Conservation (phyloP, 2,797 vertebrate genomes). For the Eutrigla gurnardus region DNA sequence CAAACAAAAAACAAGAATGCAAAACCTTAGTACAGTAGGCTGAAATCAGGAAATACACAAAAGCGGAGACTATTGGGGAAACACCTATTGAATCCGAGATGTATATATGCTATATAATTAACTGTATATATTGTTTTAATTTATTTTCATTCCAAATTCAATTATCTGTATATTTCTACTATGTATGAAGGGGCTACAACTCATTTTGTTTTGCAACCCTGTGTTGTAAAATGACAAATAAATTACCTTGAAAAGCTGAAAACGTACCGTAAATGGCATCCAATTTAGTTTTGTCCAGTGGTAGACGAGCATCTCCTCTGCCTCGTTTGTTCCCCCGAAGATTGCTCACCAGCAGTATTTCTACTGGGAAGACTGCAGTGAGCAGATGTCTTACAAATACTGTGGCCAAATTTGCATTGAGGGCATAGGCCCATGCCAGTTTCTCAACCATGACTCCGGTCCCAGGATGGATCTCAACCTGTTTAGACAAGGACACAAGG, state of each 20-base stretch:
- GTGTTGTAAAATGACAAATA: too few relatives aligned
- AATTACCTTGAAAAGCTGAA: neutral
- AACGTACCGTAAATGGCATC: neutral
- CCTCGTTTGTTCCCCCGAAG: neutral
- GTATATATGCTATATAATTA: too few relatives aligned
- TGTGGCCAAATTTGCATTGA: constrained; percentile 12
- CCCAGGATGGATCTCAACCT: constrained; percentile 2
- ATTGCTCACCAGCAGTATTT: constrained; percentile 30
- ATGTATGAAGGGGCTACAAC: too few relatives aligned
- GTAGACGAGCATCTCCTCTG: neutral
- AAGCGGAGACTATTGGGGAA: neutral
- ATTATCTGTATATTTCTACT: too few relatives aligned
- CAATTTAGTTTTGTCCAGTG: constrained; percentile 12
- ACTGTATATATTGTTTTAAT: too few relatives aligned
- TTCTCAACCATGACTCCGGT: constrained; percentile 11
- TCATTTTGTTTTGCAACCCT: too few relatives aligned
- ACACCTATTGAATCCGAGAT: neutral
- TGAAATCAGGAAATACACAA: neutral
- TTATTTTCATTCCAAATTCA: too few relatives aligned
- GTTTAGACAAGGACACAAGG: neutral
- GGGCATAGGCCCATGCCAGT: constrained; percentile 2
- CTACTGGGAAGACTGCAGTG: neutral
- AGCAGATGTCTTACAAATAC: constrained; percentile 30
- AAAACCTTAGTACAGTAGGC: neutral
- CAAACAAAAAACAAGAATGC: too few relatives aligned